Evolutionary conservation across 2,113 vertebrate species (phyloP).

Genomic region (Bos javanicus): DNA sequence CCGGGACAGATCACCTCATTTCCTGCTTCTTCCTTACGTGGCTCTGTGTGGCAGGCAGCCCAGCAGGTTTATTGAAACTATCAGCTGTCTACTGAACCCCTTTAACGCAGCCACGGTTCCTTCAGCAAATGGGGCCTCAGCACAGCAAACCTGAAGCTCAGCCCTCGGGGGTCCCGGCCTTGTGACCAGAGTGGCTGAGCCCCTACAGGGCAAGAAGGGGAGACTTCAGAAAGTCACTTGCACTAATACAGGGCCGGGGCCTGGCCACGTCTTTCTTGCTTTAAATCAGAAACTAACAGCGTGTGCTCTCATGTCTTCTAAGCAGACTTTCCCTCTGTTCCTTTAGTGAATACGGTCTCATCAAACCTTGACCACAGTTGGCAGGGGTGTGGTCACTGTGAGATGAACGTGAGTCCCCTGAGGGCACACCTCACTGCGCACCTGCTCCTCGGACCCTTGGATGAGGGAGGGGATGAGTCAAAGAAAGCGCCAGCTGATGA

Average conservation of each 20-base stretch:
- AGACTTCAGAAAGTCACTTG: not conserved
- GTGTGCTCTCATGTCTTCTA: not conserved
- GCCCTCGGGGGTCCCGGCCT: too few relatives aligned
- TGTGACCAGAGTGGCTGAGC: not conserved
- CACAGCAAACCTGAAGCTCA: too few relatives aligned
- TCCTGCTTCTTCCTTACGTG: not conserved
- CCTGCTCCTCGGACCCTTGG: fast-evolving
- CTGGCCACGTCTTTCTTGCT: not conserved
- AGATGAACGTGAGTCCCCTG: fast-evolving
- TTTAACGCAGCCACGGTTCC: not conserved
- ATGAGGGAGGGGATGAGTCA: not conserved
- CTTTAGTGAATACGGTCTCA: too few relatives aligned
- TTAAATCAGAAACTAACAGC: not conserved
- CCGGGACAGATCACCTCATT: not conserved
- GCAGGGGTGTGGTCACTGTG: fast-evolving
- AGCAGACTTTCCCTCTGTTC: not conserved
- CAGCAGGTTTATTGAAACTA: fast-evolving
- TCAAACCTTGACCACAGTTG: fast-evolving
- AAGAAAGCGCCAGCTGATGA: too few relatives aligned
- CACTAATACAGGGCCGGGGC: fast-evolving
- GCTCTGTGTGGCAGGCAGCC: not conserved
- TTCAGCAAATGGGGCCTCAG: not conserved
- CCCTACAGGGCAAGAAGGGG: not conserved
- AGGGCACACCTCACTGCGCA: fast-evolving
- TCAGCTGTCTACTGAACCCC: not conserved